Conservation (phyloP, 2,113 vertebrate genomes). For the Microtus montanus region DNA sequence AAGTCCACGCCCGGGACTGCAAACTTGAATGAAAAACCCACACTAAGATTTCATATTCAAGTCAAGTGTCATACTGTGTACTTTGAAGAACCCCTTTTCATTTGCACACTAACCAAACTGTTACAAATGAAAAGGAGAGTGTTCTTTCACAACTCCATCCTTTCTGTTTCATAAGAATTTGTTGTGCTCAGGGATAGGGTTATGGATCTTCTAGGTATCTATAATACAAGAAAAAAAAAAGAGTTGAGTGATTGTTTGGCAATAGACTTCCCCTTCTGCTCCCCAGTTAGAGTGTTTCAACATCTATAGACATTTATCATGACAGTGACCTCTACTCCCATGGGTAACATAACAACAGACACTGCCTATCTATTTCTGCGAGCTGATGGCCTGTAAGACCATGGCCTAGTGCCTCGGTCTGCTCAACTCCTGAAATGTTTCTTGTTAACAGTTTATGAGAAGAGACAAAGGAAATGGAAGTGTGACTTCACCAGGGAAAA, state of each 20-base stretch:
- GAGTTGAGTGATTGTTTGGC: background rate
- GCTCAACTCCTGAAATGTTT: slow-evolving; percentile 68
- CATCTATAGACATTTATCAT: background rate
- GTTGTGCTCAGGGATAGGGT: background rate
- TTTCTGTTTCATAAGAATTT: background rate
- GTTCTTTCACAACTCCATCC: background rate
- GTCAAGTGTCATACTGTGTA: background rate
- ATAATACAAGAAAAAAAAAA: slow-evolving; percentile 13
- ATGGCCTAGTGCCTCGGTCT: slow-evolving; percentile 14
- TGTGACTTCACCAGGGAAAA: slow-evolving; percentile 47
- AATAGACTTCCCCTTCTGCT: background rate
- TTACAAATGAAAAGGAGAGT: background rate
- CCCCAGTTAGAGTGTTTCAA: background rate
- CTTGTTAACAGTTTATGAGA: slow-evolving; percentile 40
- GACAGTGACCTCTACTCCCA: background rate
- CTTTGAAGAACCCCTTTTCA: background rate
- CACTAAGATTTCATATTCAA: background rate
- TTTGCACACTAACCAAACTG: background rate
- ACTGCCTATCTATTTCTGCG: slow-evolving; percentile 35
- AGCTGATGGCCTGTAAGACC: slow-evolving; percentile 21
- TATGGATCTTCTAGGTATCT: background rate
- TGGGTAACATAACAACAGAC: slow-evolving; percentile 12
- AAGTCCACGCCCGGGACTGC: background rate
- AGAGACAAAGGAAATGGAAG: slow-evolving; percentile 61
- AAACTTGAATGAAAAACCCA: background rate